These are phyloP conservation scores for Cephus runcator DNA, from an alignment of 2,888 invertebrate genomes.

Conservation along the genomic window DNA sequence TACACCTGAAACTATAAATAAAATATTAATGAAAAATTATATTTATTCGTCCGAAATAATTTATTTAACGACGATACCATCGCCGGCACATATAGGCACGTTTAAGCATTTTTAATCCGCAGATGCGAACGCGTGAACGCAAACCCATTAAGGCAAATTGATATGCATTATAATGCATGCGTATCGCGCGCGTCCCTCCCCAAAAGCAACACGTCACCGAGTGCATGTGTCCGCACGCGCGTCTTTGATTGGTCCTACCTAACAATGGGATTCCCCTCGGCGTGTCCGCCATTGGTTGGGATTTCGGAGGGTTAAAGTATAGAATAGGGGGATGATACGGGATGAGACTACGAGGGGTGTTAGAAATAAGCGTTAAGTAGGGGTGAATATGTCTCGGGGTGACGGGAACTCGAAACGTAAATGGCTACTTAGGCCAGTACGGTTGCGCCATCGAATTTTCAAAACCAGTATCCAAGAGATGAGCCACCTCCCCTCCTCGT, in stretches of 20 bases:
- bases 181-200: background rate
- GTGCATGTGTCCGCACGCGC: slow-evolving; percentile 35
- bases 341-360: slow-evolving; percentile 59
- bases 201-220: slow-evolving; percentile 21
- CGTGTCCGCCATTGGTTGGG: slow-evolving; percentile 56
- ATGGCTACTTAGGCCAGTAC: slow-evolving; percentile 21
- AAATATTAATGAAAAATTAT: too few species aligned
- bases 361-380: slow-evolving; percentile 61
- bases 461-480: slow-evolving; percentile 2
- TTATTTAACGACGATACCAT: background rate
- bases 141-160: slow-evolving; percentile 56
- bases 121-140: slow-evolving; percentile 19
- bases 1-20: too few species aligned
- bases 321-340: slow-evolving; percentile 60
- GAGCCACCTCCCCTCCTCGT: background rate
- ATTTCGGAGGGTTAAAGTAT: slow-evolving; percentile 44
- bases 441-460: background rate
- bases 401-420: slow-evolving; percentile 15
- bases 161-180: slow-evolving; percentile 55
- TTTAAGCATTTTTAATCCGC: slow-evolving; percentile 18
- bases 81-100: background rate
- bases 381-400: slow-evolving; percentile 43
- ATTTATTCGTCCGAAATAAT: background rate
- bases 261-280: slow-evolving; percentile 59
- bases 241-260: slow-evolving; percentile 49